These are phyloP conservation scores for Mimas tiliae DNA, from an alignment of 2,888 invertebrate species.

Conservation along the genomic window DNA sequence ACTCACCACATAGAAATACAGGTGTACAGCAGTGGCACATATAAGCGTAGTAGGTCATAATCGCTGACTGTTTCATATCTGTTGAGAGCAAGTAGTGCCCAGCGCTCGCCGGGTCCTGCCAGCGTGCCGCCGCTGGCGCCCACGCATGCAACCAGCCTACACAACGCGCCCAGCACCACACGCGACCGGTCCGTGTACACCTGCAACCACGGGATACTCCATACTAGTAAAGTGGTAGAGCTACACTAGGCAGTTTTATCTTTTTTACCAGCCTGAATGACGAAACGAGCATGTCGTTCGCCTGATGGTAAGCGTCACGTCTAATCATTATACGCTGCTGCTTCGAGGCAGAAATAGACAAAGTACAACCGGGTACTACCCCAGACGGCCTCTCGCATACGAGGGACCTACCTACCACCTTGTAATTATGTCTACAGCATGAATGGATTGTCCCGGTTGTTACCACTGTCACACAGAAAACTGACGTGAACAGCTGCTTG, in stretches of 20 bases:
- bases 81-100: constrained; percentile 88
- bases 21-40: constrained; percentile 87
- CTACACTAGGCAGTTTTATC: neutral
- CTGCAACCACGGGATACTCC: constrained; percentile 51
- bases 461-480: too few species aligned
- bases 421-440: too few species aligned
- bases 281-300: too few species aligned
- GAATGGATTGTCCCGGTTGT: too few species aligned
- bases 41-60: constrained; percentile 87
- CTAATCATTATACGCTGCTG: too few species aligned
- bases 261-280: too few species aligned
- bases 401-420: too few species aligned
- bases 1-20: constrained; percentile 87
- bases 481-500: too few species aligned
- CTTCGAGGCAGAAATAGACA: too few species aligned
- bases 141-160: constrained; percentile 87
- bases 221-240: neutral
- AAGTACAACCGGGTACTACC: too few species aligned
- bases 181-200: constrained; percentile 88
- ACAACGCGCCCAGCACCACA: constrained; percentile 87
- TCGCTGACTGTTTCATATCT: constrained; percentile 90
- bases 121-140: constrained; percentile 77
- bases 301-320: too few species aligned
- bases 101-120: constrained; percentile 86
- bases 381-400: too few species aligned